Evolutionary conservation across 2,888 invertebrate species (phyloP), one percentile per base, ranked within the genome.

Genomic region (Nomada ferruginata): DNA sequence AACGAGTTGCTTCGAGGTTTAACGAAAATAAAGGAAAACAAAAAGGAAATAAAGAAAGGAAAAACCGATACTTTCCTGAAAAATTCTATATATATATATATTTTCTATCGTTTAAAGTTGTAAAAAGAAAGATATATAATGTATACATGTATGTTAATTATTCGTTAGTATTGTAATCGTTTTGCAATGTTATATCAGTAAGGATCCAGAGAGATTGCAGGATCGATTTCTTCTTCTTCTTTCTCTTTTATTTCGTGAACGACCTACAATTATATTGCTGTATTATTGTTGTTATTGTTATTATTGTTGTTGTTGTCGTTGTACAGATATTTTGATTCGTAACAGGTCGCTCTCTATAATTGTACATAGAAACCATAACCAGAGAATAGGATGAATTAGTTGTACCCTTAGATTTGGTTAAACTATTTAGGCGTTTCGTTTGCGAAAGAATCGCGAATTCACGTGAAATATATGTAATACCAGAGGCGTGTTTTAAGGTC

Each of bases 251-350:
- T 52, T 13, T 63, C 53, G 50, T 66, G 71, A 77, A 68, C 59
- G 60, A 76, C 65, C n/a, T 72, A 44, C 52, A 82, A 57, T 52
- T 75, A 20, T 15, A 74, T 71, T 77, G 55, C 75, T 72, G 68
- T 83, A 80, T 84, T 86, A 84, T 87, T 88, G 80, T 90, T 90
- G 81, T 89, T 90, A 83, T 90, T 89, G 83, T 90, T 89, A 81
- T 90, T 89, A 79, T 90, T 89, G 85, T 90, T 92, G 85, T 90
- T 91, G 87, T 90, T 90, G 84, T 89, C 82, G 85, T 86, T 91
- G 88, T 91, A 90, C 79, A 86, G 77, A 83, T 90, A 88, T 85
- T 81, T 72, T 70, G 79, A 87, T 79, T 75, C 76, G 79, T 85
- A 86, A 87, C 81, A 85, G 64, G 76, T 84, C 80, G 91, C 92